Conservation (phyloP, 2,888 invertebrate genomes). For the Empis stercorea region DNA sequence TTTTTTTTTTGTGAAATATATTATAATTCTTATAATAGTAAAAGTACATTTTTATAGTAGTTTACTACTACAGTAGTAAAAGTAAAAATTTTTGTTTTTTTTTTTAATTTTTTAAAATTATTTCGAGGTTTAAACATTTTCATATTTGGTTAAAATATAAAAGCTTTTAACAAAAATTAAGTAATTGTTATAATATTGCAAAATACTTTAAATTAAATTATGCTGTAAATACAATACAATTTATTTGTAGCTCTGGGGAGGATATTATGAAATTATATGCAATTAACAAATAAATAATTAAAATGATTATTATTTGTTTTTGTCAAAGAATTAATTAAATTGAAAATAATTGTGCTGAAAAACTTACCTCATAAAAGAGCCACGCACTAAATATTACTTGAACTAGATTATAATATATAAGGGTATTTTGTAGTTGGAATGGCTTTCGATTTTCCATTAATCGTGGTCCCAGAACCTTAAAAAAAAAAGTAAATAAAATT, state of each 20-base stretch:
- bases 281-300: no score
- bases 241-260: no score
- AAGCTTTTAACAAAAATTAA: no score
- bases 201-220: no score
- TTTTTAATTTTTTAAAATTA: not conserved
- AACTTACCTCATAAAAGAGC: conserved; percentile 80
- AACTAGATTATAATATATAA: conserved; percentile 70
- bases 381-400: conserved; percentile 86
- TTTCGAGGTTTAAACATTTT: no score
- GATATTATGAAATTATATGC: no score
- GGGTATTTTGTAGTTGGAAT: conserved; percentile 61
- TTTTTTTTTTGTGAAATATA: not conserved
- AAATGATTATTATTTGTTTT: not conserved
- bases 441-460: conserved; percentile 88
- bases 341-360: not conserved
- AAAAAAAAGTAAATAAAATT: conserved; percentile 14
- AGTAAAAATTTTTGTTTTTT: not conserved
- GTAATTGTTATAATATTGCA: no score
- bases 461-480: conserved; percentile 69
- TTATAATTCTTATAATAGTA: not conserved
- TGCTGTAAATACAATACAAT: no score
- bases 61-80: not conserved
- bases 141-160: no score
- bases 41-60: not conserved
- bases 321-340: no score